Evolutionary conservation across 2,888 invertebrate genomes (phyloP).

Genomic region (Heteromurus nitidus): DNA sequence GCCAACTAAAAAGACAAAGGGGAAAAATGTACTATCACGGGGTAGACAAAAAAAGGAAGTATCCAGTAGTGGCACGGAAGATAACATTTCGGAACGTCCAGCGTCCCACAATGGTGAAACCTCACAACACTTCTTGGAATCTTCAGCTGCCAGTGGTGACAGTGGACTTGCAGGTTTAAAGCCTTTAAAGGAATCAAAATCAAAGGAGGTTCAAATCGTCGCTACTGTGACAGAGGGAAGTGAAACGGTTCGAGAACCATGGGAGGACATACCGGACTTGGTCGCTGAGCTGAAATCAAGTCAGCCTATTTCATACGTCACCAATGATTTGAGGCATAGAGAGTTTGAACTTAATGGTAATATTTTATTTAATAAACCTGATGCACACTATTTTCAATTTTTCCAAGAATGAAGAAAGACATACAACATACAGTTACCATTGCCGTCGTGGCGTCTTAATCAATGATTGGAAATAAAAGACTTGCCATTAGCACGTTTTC

Average conservation of each 20-base stretch:
- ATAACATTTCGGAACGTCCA: background rate
- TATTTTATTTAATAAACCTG: background rate
- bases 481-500: too few relatives aligned
- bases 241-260: background rate
- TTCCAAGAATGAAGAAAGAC: background rate
- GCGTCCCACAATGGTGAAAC: background rate
- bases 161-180: too few relatives aligned
- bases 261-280: slow-evolving; percentile 11
- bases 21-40: background rate
- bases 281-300: background rate
- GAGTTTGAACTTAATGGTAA: slow-evolving; percentile 33
- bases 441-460: too few relatives aligned
- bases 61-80: background rate
- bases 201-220: background rate
- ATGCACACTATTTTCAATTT: background rate
- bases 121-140: background rate
- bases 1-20: background rate
- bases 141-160: background rate
- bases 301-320: slow-evolving; percentile 3
- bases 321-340: background rate
- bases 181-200: too few relatives aligned
- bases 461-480: too few relatives aligned
- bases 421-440: too few relatives aligned
- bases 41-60: slow-evolving; percentile 1
- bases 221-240: background rate